Conservation (phyloP, 2,797 vertebrate genomes). For the Cuniculus paca region DNA sequence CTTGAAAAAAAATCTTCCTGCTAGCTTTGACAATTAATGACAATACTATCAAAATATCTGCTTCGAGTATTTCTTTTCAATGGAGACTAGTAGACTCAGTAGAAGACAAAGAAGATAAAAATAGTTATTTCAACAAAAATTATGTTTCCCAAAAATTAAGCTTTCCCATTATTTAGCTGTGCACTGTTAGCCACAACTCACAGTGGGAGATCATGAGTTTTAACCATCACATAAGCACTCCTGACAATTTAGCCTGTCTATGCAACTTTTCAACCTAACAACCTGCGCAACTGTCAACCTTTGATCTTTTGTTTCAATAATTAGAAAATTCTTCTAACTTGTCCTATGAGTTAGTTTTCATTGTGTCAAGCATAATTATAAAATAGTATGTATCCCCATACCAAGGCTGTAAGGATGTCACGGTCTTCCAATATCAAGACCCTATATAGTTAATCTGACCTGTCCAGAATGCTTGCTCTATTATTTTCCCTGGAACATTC, state of each 20-base stretch:
- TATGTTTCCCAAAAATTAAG: background rate
- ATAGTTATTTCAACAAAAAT: slow-evolving; percentile 2
- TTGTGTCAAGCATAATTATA: background rate
- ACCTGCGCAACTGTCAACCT: background rate
- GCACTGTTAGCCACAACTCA: background rate
- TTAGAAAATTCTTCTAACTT: background rate
- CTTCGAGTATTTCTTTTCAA: slow-evolving; percentile 54
- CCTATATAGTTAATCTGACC: background rate
- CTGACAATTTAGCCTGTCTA: background rate
- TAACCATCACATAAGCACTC: background rate
- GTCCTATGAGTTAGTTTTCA: background rate
- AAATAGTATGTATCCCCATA: background rate
- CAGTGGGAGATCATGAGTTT: background rate
- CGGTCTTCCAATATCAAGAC: background rate
- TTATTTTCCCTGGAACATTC: background rate
- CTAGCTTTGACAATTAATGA: background rate
- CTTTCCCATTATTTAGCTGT: background rate
- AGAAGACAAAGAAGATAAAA: background rate
- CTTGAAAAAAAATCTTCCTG: background rate
- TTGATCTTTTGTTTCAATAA: background rate
- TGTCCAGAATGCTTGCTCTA: background rate
- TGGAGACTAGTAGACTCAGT: background rate
- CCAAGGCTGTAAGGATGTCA: background rate
- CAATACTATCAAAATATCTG: background rate
- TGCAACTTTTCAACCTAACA: background rate